phyloP scores from a whole-genome alignment of 1,140 invertebrate genomes.

The Hyles vespertilio region DNA sequence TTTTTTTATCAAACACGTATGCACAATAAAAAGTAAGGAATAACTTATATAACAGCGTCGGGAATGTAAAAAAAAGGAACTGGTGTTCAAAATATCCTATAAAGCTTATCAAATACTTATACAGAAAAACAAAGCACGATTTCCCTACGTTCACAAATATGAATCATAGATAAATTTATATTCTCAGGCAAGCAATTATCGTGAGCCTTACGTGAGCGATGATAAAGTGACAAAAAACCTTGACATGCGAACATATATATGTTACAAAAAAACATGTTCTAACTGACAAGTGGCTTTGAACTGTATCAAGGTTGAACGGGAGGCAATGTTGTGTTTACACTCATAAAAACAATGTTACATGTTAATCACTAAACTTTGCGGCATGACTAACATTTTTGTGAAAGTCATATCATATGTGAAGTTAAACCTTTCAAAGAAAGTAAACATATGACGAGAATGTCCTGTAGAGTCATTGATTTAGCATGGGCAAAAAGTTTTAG shows the following conservation, averaged over 20 bases:
- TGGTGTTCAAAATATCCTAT: slow-evolving; percentile 7
- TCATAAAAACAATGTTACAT: neutral
- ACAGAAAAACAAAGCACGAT: slow-evolving; percentile 9
- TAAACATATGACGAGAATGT: no score
- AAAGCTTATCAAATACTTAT: no score
- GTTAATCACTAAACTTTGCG: neutral
- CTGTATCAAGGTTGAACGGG: slow-evolving; percentile 46
- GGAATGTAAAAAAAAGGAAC: slow-evolving; percentile 8
- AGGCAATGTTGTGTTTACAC: slow-evolving; percentile 5
- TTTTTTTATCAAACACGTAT: no score
- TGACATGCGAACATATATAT: slow-evolving; percentile 36
- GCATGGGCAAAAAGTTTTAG: no score
- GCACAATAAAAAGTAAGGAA: no score
- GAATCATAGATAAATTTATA: slow-evolving; percentile 17
- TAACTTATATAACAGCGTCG: no score
- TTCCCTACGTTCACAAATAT: slow-evolving; percentile 14
- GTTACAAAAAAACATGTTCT: slow-evolving; percentile 38
- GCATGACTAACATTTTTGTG: no score
- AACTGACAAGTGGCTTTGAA: slow-evolving; percentile 42
- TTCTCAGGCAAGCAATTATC: slow-evolving; percentile 16
- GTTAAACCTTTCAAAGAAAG: no score
- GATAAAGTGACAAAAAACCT: slow-evolving; percentile 36
- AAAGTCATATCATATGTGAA: no score
- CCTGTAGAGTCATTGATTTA: no score
- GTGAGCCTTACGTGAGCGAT: slow-evolving; percentile 15